Evolutionary conservation across 2,888 invertebrate genomes (phyloP), one percentile per base, ranked within the genome.

Genomic region (Aradus depressus): DNA sequence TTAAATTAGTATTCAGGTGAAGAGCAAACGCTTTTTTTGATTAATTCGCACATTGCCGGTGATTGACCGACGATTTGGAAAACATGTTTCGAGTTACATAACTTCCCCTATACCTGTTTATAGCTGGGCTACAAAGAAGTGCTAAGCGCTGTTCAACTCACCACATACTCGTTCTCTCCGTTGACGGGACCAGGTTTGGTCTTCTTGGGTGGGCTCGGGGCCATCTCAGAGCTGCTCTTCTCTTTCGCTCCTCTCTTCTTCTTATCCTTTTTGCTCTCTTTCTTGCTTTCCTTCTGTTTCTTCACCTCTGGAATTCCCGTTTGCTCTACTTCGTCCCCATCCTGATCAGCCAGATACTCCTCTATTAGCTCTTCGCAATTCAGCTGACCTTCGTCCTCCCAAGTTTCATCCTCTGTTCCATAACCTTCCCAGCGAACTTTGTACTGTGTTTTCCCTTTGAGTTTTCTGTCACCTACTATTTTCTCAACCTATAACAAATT

Each of bases 341-440:
- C 12, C 28, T 28, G 28, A 26, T 42, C 42, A 42, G 42, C 21
- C 6, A 50, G 34, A 18, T 16, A 50, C 34, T 43, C 23, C 8
- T 42, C 34, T 8, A 50, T 43, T 22, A 50, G 25, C 43, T 50
- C 50, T 19, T 42, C 34, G 42, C 50, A 50, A 41, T 50, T 34
- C 12, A 50, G 35, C 25, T 50, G 41, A 16, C 42, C 41, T 14
- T 50, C 42, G 28, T 50, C 35, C 42, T 50, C 50, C 50, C 50
- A 50, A 14, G 50, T 50, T 21, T 50, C 50, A n/a, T 50, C 50
- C 16, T 50, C 50, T 14, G 50, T 34, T 14, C 25, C 38, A 14
- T 50, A 50, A 2, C 50, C 50, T 8, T 14, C 42, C 50, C 50
- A 50, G 16, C 38, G 50, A n/a, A 50, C 50, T 42, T 50, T 50